Evolutionary conservation across 1,140 invertebrate genomes (phyloP).

Genomic region (Pogonognathellus flavescens): DNA sequence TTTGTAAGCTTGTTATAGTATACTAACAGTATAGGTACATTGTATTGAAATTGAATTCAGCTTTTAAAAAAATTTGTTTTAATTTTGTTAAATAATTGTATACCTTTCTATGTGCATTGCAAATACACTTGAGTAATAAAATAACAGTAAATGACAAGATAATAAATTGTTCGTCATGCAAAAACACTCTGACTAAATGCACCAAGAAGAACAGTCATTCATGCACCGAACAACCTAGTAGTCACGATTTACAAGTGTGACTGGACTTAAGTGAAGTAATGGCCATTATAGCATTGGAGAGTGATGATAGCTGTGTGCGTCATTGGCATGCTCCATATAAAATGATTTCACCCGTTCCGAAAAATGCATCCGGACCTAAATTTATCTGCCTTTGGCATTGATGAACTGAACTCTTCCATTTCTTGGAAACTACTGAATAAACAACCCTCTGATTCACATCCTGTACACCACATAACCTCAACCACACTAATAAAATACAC

Average conservation of each 20-base stretch:
- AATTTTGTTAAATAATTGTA: too few relatives aligned
- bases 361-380: not conserved
- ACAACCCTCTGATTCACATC: not conserved
- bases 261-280: not conserved
- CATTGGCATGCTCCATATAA: not conserved
- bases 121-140: too few relatives aligned
- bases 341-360: constrained; percentile 14
- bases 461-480: not conserved
- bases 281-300: not conserved
- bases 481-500: too few relatives aligned
- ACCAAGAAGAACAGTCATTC: too few relatives aligned
- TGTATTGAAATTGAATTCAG: too few relatives aligned
- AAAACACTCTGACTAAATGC: not conserved
- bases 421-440: not conserved
- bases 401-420: constrained; percentile 40
- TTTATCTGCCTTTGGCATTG: constrained; percentile 34
- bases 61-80: too few relatives aligned
- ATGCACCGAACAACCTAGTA: too few relatives aligned
- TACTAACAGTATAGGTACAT: too few relatives aligned
- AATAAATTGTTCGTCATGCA: not conserved
- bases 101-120: too few relatives aligned
- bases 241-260: not conserved
- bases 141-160: too few relatives aligned
- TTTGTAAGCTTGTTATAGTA: too few relatives aligned
- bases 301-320: not conserved